Evolutionary conservation across 2,797 vertebrate genomes (phyloP).

Genomic region (Lepilemur ruficaudatus): DNA sequence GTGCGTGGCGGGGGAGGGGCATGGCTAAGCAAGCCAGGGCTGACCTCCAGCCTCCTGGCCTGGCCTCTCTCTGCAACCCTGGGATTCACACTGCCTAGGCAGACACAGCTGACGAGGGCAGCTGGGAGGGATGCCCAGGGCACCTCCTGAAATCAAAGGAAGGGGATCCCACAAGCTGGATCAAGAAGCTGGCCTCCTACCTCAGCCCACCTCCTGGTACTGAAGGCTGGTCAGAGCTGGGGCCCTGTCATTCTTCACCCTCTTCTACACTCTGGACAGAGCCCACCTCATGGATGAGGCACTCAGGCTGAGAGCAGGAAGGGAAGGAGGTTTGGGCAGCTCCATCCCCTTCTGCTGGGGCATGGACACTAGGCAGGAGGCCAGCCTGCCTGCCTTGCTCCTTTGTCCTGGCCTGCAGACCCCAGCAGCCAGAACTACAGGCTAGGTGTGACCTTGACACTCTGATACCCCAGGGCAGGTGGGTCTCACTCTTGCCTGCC

Average conservation of each 20-base stretch:
- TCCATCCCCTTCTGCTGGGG: neutral
- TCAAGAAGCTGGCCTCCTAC: neutral
- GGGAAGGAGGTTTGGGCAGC: neutral
- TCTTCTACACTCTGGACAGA: neutral
- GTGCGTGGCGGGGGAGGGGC: neutral
- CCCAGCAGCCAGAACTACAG: neutral
- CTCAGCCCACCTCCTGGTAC: neutral
- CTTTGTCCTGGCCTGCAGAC: neutral
- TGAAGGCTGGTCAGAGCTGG: neutral
- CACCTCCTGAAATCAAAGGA: neutral
- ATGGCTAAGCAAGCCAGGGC: neutral
- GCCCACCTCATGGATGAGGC: neutral
- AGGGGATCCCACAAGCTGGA: neutral
- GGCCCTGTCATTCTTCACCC: neutral
- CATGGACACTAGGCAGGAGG: too few relatives aligned
- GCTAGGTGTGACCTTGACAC: neutral
- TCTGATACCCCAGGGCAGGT: neutral
- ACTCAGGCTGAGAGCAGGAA: neutral
- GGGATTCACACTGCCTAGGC: neutral
- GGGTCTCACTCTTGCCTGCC: neutral
- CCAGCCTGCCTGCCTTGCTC: neutral
- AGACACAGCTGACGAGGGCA: neutral
- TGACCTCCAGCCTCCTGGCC: neutral
- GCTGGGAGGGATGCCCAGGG: neutral
- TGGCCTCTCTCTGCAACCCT: neutral